Conservation (phyloP, 2,113 vertebrate species). For the Phodopus roborovskii region DNA sequence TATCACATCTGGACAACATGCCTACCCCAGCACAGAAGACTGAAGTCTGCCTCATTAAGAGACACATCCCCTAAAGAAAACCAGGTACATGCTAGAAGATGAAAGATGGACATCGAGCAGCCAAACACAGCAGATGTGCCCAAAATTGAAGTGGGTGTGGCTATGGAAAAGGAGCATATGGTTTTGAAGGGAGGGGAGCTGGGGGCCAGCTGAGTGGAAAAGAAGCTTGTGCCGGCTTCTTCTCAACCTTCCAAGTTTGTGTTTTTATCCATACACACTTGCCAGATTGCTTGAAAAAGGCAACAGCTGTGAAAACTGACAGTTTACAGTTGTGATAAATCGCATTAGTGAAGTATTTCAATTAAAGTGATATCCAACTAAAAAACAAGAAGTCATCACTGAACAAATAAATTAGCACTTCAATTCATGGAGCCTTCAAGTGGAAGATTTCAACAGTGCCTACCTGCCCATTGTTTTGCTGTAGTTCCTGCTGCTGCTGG, state of each 20-base stretch:
- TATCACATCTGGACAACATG: neutral
- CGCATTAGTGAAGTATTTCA: conserved; percentile 79
- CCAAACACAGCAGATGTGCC: conserved; percentile 57
- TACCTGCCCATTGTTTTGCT: neutral
- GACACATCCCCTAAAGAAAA: neutral
- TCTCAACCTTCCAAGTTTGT: conserved; percentile 66
- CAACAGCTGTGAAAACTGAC: conserved; percentile 80
- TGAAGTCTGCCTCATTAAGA: neutral
- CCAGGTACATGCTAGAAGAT: neutral
- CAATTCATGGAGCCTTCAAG: neutral
- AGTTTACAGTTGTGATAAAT: conserved; percentile 81
- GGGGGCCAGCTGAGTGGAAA: conserved; percentile 21
- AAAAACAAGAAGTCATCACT: conserved; percentile 72
- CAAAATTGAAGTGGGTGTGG: neutral
- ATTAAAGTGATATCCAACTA: conserved; percentile 75
- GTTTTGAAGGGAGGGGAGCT: neutral
- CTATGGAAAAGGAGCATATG: conserved; percentile 55
- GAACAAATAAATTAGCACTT: conserved; percentile 68
- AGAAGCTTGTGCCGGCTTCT: neutral
- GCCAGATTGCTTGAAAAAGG: conserved; percentile 79
- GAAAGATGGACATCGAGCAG: neutral
- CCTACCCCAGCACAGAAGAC: neutral
- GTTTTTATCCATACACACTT: conserved; percentile 68
- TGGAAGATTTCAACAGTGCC: neutral
- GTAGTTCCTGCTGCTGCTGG: accelerated